Evolutionary conservation across 92 coral and sea anemone genomes (phyloP).

Genomic region (Actinernus sp.): DNA sequence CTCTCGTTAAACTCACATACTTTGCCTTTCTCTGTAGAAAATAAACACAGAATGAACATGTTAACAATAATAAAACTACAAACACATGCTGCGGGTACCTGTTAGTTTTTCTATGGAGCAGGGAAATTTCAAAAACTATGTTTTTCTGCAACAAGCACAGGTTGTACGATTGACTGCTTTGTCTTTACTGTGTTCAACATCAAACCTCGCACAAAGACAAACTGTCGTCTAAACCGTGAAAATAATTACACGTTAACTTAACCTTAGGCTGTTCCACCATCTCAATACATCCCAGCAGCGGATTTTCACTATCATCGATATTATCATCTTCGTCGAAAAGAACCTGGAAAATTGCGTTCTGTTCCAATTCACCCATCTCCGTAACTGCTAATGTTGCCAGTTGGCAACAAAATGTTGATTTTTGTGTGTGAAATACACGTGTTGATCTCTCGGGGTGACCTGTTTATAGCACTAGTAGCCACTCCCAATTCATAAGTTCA

Average conservation of each 20-base stretch:
- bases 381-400: not conserved
- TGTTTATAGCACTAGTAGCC: not conserved
- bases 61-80: not conserved
- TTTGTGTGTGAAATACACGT: not conserved
- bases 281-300: constrained; percentile 4
- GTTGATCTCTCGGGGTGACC: not conserved
- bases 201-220: too few relatives aligned
- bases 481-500: too few relatives aligned
- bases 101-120: too few relatives aligned
- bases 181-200: too few relatives aligned
- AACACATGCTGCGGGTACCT: too few relatives aligned
- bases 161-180: too few relatives aligned
- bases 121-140: too few relatives aligned
- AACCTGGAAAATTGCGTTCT: constrained; percentile 18
- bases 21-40: constrained; percentile 88
- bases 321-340: constrained; percentile 23
- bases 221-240: too few relatives aligned
- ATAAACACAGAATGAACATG: not conserved
- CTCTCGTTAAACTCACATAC: constrained; percentile 90
- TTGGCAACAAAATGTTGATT: not conserved
- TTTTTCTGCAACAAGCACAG: too few relatives aligned
- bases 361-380: constrained; percentile 15
- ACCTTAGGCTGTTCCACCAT: constrained; percentile 17
- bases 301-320: constrained; percentile 3
- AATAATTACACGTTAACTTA: too few relatives aligned